Evolutionary conservation across 2,888 invertebrate genomes (phyloP).

Genomic region (Hirudinaria manillensis): DNA sequence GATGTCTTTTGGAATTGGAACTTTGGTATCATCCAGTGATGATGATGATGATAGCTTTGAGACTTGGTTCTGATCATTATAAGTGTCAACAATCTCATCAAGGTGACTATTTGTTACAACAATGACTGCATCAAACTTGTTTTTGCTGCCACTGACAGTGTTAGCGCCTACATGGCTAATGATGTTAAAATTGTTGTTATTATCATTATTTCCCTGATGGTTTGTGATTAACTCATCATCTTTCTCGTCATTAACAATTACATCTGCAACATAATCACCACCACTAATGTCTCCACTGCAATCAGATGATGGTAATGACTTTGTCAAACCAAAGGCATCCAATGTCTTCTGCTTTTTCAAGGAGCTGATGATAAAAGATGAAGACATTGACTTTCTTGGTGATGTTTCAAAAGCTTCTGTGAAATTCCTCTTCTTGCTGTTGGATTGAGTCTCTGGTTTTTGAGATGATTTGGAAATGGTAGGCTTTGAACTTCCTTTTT

Average conservation of each 20-base stretch:
- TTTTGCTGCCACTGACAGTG: no score
- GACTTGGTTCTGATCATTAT: no score
- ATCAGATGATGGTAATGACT: background rate
- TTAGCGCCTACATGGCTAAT: no score
- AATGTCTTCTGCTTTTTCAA: background rate
- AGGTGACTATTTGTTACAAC: no score
- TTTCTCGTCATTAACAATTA: background rate
- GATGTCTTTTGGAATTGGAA: no score
- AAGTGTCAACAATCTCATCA: no score
- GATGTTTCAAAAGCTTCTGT: constrained; percentile 1
- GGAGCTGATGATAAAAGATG: background rate
- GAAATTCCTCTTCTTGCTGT: background rate
- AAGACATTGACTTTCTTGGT: constrained; percentile 23
- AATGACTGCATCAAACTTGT: no score
- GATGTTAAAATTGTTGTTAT: no score
- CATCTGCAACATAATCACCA: background rate
- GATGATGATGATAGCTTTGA: no score
- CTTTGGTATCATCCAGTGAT: no score
- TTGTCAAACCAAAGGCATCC: background rate
- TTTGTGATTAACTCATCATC: constrained; percentile 1
- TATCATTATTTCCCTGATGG: background rate
- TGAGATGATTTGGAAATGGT: no score
- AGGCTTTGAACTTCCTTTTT: no score
- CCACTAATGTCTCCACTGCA: background rate
- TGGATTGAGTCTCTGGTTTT: background rate